Evolutionary conservation across 53 echinoderm and acorn worm species (phyloP).

Genomic region (Temnopleurus reevesii): DNA sequence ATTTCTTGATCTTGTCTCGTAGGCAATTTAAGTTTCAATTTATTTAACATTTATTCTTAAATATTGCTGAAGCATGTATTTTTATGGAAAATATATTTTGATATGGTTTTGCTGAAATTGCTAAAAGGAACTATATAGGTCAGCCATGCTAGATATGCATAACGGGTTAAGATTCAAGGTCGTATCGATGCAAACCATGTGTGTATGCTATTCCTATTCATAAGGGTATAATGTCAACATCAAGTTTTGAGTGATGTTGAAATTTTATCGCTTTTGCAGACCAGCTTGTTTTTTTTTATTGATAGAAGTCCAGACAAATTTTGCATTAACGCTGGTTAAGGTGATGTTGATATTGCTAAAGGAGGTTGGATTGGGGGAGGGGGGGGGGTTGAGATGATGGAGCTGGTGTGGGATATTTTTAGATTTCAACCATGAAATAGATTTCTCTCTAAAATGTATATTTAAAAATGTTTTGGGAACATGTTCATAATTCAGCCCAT

Average conservation of each 20-base stretch:
- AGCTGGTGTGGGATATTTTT: background rate
- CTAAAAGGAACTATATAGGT: background rate
- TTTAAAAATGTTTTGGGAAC: too few species aligned
- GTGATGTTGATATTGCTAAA: too few species aligned
- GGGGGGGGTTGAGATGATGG: background rate
- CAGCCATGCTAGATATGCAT: background rate
- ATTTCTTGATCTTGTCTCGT: too few species aligned
- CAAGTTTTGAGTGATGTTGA: background rate
- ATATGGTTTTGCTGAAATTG: constrained; percentile 3
- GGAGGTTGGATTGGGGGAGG: background rate
- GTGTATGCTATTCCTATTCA: background rate
- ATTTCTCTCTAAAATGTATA: too few species aligned
- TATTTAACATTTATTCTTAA: too few species aligned
- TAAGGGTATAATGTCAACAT: background rate
- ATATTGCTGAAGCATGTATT: too few species aligned
- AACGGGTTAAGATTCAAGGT: background rate
- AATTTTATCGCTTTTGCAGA: constrained; percentile 37
- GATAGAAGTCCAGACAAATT: constrained; percentile 21
- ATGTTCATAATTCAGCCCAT: too few species aligned
- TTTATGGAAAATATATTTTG: background rate
- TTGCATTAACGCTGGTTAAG: background rate
- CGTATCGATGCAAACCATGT: background rate
- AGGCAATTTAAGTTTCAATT: too few species aligned
- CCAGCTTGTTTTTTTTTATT: background rate
- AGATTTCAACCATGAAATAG: too few species aligned